Evolutionary conservation across 2,888 invertebrate genomes (phyloP).

Genomic region (Nemotelus pantherinus): DNA sequence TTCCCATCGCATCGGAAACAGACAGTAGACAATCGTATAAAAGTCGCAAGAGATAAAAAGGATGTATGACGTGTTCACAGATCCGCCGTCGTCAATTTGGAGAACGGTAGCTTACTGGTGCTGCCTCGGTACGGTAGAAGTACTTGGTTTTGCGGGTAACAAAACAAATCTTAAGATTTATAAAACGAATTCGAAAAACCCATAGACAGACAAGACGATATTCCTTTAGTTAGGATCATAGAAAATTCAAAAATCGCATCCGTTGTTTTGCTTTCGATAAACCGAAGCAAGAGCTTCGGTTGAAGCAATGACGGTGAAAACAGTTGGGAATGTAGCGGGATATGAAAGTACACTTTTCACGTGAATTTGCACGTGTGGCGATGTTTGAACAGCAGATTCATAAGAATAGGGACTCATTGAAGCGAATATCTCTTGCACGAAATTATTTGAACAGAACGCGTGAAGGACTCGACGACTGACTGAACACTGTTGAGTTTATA

Average conservation of each 20-base stretch:
- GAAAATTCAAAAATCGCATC: constrained; percentile 32
- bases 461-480: constrained; percentile 6
- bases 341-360: constrained; percentile 37
- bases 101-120: too few relatives aligned
- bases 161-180: constrained; percentile 45
- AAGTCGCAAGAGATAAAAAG: constrained; percentile 44
- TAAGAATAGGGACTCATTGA: constrained; percentile 22
- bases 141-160: constrained; percentile 37
- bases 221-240: constrained; percentile 3
- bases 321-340: neutral
- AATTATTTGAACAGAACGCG: constrained; percentile 32
- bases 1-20: constrained; percentile 37
- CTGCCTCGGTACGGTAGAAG: neutral
- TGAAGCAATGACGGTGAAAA: neutral
- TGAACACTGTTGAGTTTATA: neutral
- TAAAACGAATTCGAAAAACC: constrained; percentile 12
- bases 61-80: constrained; percentile 43
- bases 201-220: constrained; percentile 1
- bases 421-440: constrained; percentile 31
- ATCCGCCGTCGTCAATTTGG: neutral
- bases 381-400: constrained; percentile 25
- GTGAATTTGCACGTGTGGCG: constrained; percentile 44
- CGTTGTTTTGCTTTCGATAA: constrained; percentile 15
- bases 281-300: too few relatives aligned
- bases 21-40: constrained; percentile 48